phyloP scores from a whole-genome alignment of 2,797 vertebrate genomes.

The Vultur gryphus region DNA sequence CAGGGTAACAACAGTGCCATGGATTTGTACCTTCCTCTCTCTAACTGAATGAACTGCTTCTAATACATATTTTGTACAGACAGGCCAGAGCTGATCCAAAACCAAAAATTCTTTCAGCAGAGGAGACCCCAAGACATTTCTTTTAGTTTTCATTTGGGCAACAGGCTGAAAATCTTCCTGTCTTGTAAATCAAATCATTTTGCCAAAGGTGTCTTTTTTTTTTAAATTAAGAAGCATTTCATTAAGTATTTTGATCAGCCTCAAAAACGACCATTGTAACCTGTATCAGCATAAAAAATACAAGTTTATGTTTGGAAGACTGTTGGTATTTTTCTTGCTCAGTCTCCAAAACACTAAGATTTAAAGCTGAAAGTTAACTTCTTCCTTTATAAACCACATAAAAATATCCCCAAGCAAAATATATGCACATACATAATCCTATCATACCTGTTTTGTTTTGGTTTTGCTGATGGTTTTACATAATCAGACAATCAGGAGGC shows the following conservation, averaged over 20 bases:
- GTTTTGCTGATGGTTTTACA: constrained; percentile 12
- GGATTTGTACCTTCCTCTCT: neutral
- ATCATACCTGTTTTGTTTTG: constrained; percentile 9
- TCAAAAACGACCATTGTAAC: neutral
- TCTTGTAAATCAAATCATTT: neutral
- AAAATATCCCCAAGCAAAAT: constrained; percentile 30
- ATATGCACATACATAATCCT: constrained; percentile 40
- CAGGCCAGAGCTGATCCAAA: neutral
- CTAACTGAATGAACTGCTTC: neutral
- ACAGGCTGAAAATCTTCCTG: neutral
- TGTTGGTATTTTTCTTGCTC: neutral
- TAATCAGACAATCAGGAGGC: constrained; percentile 24
- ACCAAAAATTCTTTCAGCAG: neutral
- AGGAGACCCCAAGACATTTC: neutral
- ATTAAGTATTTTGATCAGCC: neutral
- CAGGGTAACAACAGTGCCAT: neutral
- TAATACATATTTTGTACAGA: neutral
- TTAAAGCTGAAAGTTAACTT: neutral
- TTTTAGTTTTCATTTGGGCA: neutral
- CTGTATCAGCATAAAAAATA: neutral
- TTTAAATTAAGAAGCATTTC: neutral
- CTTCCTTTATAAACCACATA: neutral
- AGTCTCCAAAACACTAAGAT: neutral
- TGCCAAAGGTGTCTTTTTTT: neutral
- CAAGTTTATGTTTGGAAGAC: neutral